Percentiles rank a stretch among this genome's conserved stretches.
Conservation (phyloP, 2,888 invertebrate species). For the Ceratothoa steindachneri region DNA sequence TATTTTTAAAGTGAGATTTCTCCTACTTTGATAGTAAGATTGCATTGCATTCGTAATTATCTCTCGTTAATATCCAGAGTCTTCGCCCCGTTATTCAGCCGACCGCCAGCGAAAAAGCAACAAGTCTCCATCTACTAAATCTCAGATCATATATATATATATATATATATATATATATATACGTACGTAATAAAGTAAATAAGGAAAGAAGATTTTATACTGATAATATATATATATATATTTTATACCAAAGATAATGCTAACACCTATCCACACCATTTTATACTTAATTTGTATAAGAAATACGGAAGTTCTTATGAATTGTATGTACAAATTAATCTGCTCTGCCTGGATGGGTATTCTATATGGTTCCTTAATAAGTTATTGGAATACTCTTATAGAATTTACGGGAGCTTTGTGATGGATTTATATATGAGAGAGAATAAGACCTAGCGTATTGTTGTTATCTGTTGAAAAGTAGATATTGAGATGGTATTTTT, state of each 20-base stretch:
- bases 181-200: constrained; percentile 1
- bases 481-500: constrained; percentile 3
- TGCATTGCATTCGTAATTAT: constrained; percentile 21
- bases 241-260: constrained; percentile 8
- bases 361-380: background rate
- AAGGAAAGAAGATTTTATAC: background rate
- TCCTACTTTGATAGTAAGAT: constrained; percentile 9
- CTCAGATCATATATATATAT: constrained; percentile 10
- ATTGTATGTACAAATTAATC: constrained; percentile 3
- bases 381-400: background rate
- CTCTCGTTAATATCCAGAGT: constrained; percentile 33
- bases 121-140: background rate
- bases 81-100: constrained; percentile 28
- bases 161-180: constrained; percentile 19
- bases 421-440: constrained; percentile 8
- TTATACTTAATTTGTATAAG: constrained; percentile 1
- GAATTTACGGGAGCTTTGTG: background rate
- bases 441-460: constrained; percentile 5
- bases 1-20: constrained; percentile 20
- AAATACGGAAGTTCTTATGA: background rate
- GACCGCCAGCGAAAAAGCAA: background rate
- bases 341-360: constrained; percentile 1
- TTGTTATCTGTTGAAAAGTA: constrained; percentile 11
- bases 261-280: background rate
- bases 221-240: background rate